Percentiles rank a stretch among this genome's conserved stretches.
Evolutionary conservation across 2,797 vertebrate genomes (phyloP).

Genomic region (Fundulus diaphanus): DNA sequence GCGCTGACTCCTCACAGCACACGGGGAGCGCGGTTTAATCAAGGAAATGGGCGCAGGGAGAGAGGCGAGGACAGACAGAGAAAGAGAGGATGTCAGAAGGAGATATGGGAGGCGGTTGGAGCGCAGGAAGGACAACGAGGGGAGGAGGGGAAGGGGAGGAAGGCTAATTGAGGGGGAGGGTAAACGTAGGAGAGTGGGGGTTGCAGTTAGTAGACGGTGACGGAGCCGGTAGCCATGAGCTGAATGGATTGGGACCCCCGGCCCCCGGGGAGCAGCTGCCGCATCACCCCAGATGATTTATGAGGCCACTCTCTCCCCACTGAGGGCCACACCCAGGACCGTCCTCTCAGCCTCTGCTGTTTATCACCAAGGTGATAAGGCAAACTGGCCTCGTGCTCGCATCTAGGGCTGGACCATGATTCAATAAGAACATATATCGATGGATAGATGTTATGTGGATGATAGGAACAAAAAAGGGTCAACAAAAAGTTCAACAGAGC

Average conservation of each 20-base stretch:
- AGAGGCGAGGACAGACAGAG: constrained; percentile 19
- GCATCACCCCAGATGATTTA: constrained; percentile 61
- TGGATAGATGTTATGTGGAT: no score
- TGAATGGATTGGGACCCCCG: constrained; percentile 61
- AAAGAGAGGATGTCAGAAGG: constrained; percentile 24
- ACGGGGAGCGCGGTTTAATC: constrained; percentile 62
- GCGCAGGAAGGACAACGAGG: constrained; percentile 17
- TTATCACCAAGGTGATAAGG: constrained; percentile 7
- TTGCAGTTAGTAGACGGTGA: constrained; percentile 22
- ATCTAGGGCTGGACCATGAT: no score
- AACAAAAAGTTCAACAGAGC: no score
- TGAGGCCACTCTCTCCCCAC: constrained; percentile 30
- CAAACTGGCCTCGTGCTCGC: not conserved
- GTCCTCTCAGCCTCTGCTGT: constrained; percentile 27
- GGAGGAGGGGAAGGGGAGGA: constrained; percentile 8
- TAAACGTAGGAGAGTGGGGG: constrained; percentile 49
- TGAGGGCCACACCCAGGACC: constrained; percentile 37
- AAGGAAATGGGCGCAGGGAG: constrained; percentile 66
- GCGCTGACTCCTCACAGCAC: constrained; percentile 21
- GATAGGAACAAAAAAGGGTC: no score
- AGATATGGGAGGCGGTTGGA: constrained; percentile 17
- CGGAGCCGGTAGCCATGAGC: constrained; percentile 44
- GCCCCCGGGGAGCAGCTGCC: constrained; percentile 56
- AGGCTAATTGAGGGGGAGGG: constrained; percentile 59
- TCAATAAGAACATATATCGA: no score